Evolutionary conservation across 2,113 vertebrate genomes (phyloP).

Genomic region (Apodemus sylvaticus): DNA sequence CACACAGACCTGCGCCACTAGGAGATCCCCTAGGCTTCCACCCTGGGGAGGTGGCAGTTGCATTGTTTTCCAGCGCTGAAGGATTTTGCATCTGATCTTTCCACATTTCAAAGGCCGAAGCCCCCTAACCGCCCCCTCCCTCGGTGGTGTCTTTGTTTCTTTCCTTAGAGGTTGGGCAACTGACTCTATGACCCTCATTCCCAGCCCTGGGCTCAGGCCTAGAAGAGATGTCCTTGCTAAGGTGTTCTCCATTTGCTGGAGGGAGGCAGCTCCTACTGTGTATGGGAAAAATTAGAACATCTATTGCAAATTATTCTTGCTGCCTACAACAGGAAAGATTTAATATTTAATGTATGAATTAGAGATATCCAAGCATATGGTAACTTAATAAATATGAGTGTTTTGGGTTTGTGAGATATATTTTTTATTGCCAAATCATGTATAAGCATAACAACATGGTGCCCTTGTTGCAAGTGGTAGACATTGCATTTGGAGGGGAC

Average conservation of each 20-base stretch:
- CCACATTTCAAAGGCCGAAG: conserved; percentile 85
- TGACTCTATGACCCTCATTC: background rate
- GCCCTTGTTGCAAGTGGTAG: background rate
- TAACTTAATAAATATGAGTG: conserved; percentile 42
- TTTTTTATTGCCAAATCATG: background rate
- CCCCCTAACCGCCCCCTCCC: conserved; percentile 81
- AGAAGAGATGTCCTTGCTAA: background rate
- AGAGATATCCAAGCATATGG: conserved; percentile 10
- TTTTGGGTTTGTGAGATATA: background rate
- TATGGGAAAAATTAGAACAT: conserved; percentile 3
- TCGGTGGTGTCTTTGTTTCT: conserved; percentile 80
- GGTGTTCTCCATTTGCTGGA: background rate
- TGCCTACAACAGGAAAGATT: conserved; percentile 2
- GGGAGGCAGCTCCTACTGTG: background rate
- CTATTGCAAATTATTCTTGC: background rate
- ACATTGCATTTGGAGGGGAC: background rate
- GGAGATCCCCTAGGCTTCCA: conserved; percentile 70
- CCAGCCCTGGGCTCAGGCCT: background rate
- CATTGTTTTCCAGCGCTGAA: conserved; percentile 74
- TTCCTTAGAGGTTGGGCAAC: background rate
- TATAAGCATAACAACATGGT: background rate
- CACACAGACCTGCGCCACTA: conserved; percentile 75
- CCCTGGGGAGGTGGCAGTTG: conserved; percentile 58
- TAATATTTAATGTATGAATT: conserved; percentile 28
- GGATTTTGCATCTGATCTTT: conserved; percentile 85